Evolutionary conservation across 1,140 invertebrate species (phyloP), one percentile per base, ranked within the genome.

Genomic region (Samia ricini): DNA sequence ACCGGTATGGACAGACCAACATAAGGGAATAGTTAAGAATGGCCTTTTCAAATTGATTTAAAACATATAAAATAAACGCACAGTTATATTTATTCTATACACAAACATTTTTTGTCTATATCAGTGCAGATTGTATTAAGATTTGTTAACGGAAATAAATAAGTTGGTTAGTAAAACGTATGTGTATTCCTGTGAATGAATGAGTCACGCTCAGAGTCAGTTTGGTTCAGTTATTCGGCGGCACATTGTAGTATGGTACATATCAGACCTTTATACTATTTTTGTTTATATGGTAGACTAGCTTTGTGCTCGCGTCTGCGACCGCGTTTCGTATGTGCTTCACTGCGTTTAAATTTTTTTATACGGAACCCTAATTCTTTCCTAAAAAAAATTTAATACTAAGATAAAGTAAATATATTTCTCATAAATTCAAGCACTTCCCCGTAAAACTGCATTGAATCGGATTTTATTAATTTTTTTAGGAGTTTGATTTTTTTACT

Each of bases 191-290:
- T 78, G 68, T 85, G 82, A 88, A 86, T 88, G 83, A 85, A 83
- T 88, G 85, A 88, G 70, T 88, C 85, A 86, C 69, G 63, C 66
- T 63, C 77, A 77, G 77, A 83, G 83, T 81, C 79, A 80, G 76
- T 80, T 78, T 76, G 72, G 77, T 80, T 80, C 82, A 83, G 75
- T 81, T 83, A 80, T 42, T 42, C 15, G 78, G 68, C 74, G 68
- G 60, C 74, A 74, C 74, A 78, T 84, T 81, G 77, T 78, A 79
- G 76, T 68, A 68, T 29, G 26, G 26, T 29, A 29, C 26, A 29
- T n/a, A n/a, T 29, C 26, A 29, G 51, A 29, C 20, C 33, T 24
- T 36, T 21, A 29, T 29, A 8, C 26, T n/a, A n/a, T 29, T 29
- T 5, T 29, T 29, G 26, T 29, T 29, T 29, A 10, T 29, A 10